Percentiles rank a stretch among this genome's conserved stretches.
These are phyloP conservation scores for Dryoscopus gambensis DNA, from an alignment of 2,113 vertebrate species.

Conservation along the genomic window DNA sequence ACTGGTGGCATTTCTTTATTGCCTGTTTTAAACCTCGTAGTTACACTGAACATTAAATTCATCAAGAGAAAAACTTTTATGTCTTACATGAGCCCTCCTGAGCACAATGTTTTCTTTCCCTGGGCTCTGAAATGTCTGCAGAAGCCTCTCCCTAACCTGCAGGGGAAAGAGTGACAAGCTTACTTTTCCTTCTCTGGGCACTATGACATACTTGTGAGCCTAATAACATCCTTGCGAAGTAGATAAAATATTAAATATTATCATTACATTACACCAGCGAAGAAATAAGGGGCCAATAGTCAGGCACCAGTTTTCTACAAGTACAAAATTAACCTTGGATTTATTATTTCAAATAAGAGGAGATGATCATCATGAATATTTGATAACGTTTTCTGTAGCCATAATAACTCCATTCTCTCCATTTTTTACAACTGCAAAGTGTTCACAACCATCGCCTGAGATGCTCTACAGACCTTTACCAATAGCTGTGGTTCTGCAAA, in stretches of 20 bases:
- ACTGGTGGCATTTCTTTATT: not conserved
- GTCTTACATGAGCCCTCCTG: not conserved
- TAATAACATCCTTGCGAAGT: conserved; percentile 57
- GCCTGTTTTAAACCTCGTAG: not conserved
- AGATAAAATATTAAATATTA: conserved; percentile 57
- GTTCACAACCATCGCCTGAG: accelerated
- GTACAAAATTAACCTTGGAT: conserved; percentile 57
- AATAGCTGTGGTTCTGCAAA: not conserved
- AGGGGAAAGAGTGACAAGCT: not conserved
- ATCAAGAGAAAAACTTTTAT: not conserved
- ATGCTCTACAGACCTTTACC: not conserved
- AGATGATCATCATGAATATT: conserved; percentile 69
- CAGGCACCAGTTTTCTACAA: not conserved
- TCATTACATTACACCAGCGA: conserved; percentile 17
- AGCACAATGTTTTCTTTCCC: not conserved
- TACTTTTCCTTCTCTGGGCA: conserved; percentile 22
- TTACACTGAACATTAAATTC: not conserved
- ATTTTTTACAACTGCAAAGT: not conserved
- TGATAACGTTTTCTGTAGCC: conserved; percentile 46
- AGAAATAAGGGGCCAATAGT: conserved; percentile 34
- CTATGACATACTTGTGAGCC: conserved; percentile 46
- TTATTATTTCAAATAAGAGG: conserved; percentile 70
- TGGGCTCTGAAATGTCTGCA: not conserved
- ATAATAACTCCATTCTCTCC: not conserved
- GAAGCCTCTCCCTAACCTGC: conserved; percentile 1